A percentile compares a stretch with the other conserved stretches of the same genome.
Conservation (phyloP, 2,797 vertebrate genomes). For the Astyanax mexicanus region DNA sequence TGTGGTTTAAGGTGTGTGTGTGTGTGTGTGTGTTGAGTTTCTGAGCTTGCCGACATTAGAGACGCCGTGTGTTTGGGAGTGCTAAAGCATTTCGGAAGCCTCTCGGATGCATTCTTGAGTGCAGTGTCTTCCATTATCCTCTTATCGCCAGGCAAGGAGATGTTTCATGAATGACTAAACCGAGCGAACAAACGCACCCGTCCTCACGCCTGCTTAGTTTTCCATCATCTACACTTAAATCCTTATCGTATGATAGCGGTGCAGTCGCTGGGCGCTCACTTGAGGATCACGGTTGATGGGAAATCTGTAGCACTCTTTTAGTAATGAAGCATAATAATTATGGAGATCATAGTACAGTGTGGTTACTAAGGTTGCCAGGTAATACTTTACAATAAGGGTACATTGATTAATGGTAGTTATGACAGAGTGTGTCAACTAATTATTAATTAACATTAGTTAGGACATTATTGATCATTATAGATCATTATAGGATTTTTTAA, state of each 20-base stretch:
- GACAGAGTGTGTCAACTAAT: too few species aligned
- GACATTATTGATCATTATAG: too few species aligned
- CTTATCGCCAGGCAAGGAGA: slow-evolving; percentile 30
- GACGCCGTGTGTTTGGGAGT: neutral
- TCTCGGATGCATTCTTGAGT: neutral
- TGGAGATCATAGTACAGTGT: too few species aligned
- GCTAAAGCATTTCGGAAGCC: neutral
- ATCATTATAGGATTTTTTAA: too few species aligned
- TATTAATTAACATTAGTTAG: too few species aligned
- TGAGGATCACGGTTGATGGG: slow-evolving; percentile 1
- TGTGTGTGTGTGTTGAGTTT: neutral
- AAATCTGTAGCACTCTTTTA: neutral
- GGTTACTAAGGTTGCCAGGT: too few species aligned
- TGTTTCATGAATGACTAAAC: slow-evolving; percentile 25
- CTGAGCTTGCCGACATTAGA: neutral
- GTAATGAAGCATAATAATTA: neutral
- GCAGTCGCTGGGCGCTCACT: neutral
- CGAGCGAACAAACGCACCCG: slow-evolving; percentile 2
- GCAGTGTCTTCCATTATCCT: slow-evolving; percentile 9
- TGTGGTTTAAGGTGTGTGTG: too few species aligned
- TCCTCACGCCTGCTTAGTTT: neutral
- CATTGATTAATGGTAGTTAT: too few species aligned
- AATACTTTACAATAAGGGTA: too few species aligned
- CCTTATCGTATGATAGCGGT: neutral
- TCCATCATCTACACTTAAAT: neutral